Percentiles rank a stretch among this genome's conserved stretches.
Evolutionary conservation across 2,888 invertebrate genomes (phyloP).

Genomic region (Drepana falcataria): DNA sequence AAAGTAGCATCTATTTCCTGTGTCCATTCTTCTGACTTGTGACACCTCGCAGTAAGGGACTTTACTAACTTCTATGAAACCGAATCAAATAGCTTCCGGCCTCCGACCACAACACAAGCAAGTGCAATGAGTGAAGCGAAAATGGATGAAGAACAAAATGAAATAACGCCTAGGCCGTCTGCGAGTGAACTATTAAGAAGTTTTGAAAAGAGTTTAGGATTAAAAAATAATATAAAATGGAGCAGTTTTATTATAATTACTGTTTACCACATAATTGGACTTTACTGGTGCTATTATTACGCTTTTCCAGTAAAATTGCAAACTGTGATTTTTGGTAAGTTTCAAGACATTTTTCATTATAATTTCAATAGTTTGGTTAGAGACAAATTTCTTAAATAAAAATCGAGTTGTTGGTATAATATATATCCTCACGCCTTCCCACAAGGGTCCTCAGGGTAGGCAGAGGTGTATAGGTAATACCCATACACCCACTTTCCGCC

Average conservation of each 20-base stretch:
- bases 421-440: no score
- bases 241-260: conserved; percentile 48
- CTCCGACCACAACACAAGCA: conserved; percentile 8
- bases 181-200: conserved; percentile 46
- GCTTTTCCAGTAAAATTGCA: conserved; percentile 67
- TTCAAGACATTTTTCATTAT: no score
- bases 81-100: conserved; percentile 13
- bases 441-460: no score
- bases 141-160: conserved; percentile 30
- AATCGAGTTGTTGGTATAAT: no score
- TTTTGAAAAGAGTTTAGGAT: conserved; percentile 59
- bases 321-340: conserved; percentile 61
- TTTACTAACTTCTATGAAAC: conserved; percentile 9
- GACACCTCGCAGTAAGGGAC: conserved; percentile 3
- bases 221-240: conserved; percentile 71
- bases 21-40: no score
- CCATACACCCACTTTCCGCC: no score
- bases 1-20: no score
- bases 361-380: conserved; percentile 3
- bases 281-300: conserved; percentile 62
- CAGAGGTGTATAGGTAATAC: no score
- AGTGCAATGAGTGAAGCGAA: conserved; percentile 14
- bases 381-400: background rate
- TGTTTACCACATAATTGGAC: conserved; percentile 55
- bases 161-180: conserved; percentile 19